Percentiles rank a stretch among this genome's conserved stretches.
These are phyloP conservation scores for Pentamera pediparva DNA, from an alignment of 53 echinoderm and acorn worm species.

Conservation along the genomic window DNA sequence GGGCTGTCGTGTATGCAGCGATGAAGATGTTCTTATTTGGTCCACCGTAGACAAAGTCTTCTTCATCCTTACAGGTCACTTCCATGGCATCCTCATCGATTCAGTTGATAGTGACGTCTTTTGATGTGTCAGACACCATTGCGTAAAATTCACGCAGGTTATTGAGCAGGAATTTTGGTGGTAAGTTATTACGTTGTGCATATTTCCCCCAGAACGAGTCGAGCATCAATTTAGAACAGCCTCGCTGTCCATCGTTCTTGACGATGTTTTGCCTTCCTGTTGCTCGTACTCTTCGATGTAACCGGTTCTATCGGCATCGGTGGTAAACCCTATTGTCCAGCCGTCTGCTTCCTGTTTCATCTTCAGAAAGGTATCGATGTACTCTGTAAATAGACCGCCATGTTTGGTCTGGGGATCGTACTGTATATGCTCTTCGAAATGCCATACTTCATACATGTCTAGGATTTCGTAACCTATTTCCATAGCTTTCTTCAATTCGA, in stretches of 20 bases:
- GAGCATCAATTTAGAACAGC: conserved; percentile 43
- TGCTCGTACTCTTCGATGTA: conserved; percentile 7
- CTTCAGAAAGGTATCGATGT: conserved; percentile 58
- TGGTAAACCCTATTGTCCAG: conserved; percentile 33
- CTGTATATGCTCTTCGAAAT: conserved; percentile 22
- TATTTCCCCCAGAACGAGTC: conserved; percentile 55
- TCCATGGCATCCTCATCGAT: not conserved
- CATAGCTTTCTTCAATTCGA: conserved; percentile 58
- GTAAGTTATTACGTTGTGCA: conserved; percentile 30
- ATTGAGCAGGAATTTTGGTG: not conserved
- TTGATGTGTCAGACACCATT: not conserved
- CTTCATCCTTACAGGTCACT: not conserved
- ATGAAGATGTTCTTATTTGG: not conserved
- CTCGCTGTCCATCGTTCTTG: conserved; percentile 42
- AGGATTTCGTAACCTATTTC: conserved; percentile 40
- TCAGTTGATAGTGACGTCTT: not conserved
- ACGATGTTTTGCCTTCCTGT: conserved; percentile 40
- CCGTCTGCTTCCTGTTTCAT: conserved; percentile 50
- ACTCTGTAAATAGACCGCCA: conserved; percentile 2
- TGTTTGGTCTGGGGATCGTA: conserved; percentile 17
- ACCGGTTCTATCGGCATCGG: not conserved
- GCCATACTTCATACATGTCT: conserved; percentile 58
- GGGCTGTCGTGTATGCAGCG: not conserved
- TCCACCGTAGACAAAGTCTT: not conserved
- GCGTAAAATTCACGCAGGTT: not conserved